A percentile compares a stretch with the other conserved stretches of the same genome.
These are phyloP conservation scores for Podarcis lilfordi DNA, from an alignment of 2,797 vertebrate genomes.

Conservation along the genomic window DNA sequence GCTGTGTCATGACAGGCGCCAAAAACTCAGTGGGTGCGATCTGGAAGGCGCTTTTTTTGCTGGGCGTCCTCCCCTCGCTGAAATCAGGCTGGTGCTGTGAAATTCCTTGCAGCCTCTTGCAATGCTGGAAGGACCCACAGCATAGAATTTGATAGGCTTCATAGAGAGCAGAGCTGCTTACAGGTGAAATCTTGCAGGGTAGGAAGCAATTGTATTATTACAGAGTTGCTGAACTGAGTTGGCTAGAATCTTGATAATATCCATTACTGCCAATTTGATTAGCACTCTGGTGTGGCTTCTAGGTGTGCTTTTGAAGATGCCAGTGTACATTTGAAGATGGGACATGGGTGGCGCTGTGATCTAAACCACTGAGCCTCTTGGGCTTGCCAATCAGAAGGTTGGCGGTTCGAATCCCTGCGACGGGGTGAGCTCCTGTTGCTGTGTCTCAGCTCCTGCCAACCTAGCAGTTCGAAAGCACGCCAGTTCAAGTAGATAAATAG, in stretches of 20 bases:
- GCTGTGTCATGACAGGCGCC: not conserved
- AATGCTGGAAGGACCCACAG: too few species aligned
- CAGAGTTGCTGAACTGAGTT: slow-evolving; percentile 50
- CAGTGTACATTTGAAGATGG: too few species aligned
- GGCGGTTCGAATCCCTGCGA: rapidly evolving
- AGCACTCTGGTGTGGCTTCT: too few species aligned
- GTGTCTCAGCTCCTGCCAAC: too few species aligned
- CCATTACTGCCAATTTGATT: not conserved
- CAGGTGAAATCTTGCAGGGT: slow-evolving; percentile 29
- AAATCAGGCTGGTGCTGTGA: not conserved
- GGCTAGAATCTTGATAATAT: slow-evolving; percentile 32
- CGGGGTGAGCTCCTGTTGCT: too few species aligned
- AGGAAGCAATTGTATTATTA: not conserved
- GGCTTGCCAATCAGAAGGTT: too few species aligned
- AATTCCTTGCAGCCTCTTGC: not conserved
- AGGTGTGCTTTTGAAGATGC: not conserved
- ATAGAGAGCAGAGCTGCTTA: not conserved
- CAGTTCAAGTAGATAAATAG: too few species aligned
- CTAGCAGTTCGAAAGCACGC: too few species aligned
- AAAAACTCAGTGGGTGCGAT: not conserved
- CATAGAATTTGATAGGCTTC: slow-evolving; percentile 19
- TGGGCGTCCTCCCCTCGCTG: not conserved
- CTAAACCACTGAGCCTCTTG: too few species aligned
- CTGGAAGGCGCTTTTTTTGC: not conserved
- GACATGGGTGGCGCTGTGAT: too few species aligned